Percentiles rank a stretch among this genome's conserved stretches.
Conservation (phyloP, 2,113 vertebrate species). For the Ovibos moschatus region DNA sequence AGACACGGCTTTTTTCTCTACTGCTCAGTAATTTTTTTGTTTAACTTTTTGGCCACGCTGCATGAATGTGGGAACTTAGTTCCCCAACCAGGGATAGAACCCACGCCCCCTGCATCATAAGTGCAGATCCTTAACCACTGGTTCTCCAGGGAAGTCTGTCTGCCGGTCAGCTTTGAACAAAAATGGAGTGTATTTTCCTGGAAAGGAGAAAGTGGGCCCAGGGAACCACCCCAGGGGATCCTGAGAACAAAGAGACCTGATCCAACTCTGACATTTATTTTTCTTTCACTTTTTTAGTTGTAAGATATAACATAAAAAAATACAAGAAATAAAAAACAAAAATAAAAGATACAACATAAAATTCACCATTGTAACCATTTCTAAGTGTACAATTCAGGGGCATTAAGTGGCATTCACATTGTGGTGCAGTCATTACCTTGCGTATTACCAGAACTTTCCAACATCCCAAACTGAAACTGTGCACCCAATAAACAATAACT, state of each 20-base stretch:
- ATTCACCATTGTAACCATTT: not conserved
- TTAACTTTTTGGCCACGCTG: not conserved
- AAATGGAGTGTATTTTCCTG: not conserved
- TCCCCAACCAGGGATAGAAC: not conserved
- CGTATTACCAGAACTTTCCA: not conserved
- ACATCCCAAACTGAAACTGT: not conserved
- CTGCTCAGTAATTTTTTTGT: not conserved
- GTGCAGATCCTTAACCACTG: not conserved
- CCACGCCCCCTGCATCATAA: not conserved
- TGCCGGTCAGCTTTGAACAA: not conserved
- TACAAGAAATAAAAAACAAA: not conserved
- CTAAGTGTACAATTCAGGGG: not conserved
- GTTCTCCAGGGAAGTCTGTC: not conserved
- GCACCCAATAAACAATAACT: not conserved
- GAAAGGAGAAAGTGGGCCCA: not conserved
- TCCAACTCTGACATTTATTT: not conserved
- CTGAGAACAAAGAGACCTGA: not conserved
- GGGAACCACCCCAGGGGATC: not conserved
- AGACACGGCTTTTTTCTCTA: not conserved
- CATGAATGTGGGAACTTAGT: not conserved
- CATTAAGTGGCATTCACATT: not conserved
- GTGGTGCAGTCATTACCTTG: not conserved
- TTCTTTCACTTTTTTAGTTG: not conserved
- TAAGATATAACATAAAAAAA: not conserved
- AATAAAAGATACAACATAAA: not conserved